phyloP scores from a whole-genome alignment of 1,140 invertebrate genomes.

The Marisa cornuarietis region DNA sequence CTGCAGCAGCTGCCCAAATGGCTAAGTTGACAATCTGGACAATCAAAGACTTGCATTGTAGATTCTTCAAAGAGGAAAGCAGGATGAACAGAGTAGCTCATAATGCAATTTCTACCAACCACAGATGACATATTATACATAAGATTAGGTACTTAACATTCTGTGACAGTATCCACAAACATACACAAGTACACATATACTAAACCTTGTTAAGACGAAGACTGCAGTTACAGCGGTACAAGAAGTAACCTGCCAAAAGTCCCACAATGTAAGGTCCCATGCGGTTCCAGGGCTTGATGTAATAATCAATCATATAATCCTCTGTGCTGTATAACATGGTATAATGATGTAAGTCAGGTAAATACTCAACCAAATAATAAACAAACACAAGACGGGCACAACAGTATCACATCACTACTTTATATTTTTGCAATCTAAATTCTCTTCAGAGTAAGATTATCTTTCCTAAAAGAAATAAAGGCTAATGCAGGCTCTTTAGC shows the following conservation, averaged over 20 bases:
- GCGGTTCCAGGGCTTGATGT: conserved; percentile 66
- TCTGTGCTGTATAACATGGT: conserved; percentile 36
- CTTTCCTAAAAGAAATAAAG: too few species aligned
- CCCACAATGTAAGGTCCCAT: conserved; percentile 70
- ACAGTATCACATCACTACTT: not conserved
- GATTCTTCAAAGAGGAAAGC: too few species aligned
- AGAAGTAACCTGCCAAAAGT: conserved; percentile 65
- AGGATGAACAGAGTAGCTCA: too few species aligned
- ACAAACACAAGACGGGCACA: not conserved
- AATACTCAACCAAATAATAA: not conserved
- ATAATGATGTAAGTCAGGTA: not conserved
- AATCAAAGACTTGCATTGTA: too few species aligned
- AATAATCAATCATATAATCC: conserved; percentile 32
- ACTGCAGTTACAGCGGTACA: conserved; percentile 52
- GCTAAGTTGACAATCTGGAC: too few species aligned
- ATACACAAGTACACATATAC: not conserved
- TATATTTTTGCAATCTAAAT: not conserved
- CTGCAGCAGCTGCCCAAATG: conserved; percentile 21
- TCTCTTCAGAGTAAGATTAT: too few species aligned
- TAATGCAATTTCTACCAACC: too few species aligned
- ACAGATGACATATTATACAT: too few species aligned
- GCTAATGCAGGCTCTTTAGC: too few species aligned
- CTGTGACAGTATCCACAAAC: not conserved
- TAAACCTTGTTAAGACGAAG: conserved; percentile 39
- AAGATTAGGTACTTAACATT: too few species aligned